These are phyloP conservation scores for Phocoena phocoena DNA, from an alignment of 2,113 vertebrate species.

Conservation along the genomic window DNA sequence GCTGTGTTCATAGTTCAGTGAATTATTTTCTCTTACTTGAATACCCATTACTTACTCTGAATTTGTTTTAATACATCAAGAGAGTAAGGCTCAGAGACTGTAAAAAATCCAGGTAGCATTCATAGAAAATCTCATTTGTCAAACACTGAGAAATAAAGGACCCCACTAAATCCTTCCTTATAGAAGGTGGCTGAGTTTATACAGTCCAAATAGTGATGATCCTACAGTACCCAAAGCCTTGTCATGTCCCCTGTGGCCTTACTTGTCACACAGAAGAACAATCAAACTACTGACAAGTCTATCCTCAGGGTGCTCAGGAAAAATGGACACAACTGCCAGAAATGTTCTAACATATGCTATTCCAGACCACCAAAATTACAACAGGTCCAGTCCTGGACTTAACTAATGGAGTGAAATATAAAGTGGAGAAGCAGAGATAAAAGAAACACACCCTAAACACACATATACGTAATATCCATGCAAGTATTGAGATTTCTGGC, in stretches of 20 bases:
- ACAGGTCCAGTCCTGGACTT: background rate
- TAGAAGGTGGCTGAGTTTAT: background rate
- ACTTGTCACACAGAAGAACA: conserved; percentile 30
- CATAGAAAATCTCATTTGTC: background rate
- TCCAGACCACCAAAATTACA: background rate
- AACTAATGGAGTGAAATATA: background rate
- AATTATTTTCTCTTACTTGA: conserved; percentile 53
- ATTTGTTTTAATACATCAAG: conserved; percentile 43
- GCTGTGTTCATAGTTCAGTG: background rate
- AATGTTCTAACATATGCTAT: background rate
- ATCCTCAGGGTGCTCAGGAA: background rate
- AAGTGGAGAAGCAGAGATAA: background rate
- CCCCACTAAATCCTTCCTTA: background rate
- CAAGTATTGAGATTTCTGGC: background rate
- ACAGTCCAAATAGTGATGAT: background rate
- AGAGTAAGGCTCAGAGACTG: background rate
- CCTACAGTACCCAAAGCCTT: background rate
- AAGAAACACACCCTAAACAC: background rate
- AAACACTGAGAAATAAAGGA: background rate
- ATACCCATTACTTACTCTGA: background rate
- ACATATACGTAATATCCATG: background rate
- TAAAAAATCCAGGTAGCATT: background rate
- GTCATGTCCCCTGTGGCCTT: background rate
- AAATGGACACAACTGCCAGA: background rate
- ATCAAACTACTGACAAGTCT: background rate